Conservation (phyloP, 2,113 vertebrate genomes). For the Leiothrix lutea region DNA sequence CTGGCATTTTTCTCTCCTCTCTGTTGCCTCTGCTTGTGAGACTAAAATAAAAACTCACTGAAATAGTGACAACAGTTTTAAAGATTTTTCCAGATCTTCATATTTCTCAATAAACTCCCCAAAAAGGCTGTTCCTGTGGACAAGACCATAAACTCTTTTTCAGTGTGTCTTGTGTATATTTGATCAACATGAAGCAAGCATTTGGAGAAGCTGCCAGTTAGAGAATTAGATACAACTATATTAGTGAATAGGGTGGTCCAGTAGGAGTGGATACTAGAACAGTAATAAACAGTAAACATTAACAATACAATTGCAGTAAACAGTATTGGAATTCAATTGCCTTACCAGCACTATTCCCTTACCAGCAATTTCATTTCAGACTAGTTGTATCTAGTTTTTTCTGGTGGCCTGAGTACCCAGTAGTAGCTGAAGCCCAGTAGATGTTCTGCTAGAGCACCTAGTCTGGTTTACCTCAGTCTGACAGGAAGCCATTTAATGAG, state of each 20-base stretch:
- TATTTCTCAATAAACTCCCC: not conserved
- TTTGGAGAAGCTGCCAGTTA: not conserved
- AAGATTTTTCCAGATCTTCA: not conserved
- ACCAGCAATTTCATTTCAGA: not conserved
- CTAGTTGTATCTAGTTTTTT: not conserved
- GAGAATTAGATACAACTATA: not conserved
- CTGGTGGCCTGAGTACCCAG: not conserved
- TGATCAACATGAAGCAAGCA: not conserved
- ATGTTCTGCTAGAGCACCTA: not conserved
- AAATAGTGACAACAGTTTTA: not conserved
- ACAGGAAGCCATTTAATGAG: not conserved
- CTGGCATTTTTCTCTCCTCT: not conserved
- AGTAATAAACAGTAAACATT: not conserved
- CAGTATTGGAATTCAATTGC: not conserved
- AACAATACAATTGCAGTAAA: not conserved
- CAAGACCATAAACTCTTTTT: not conserved
- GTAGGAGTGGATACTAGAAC: not conserved
- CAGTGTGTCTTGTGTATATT: not conserved
- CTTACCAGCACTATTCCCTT: not conserved
- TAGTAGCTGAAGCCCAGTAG: not conserved
- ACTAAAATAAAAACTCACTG: not conserved
- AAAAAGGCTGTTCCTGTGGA: not conserved
- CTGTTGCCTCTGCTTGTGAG: not conserved
- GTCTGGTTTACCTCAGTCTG: not conserved
- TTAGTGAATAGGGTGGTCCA: not conserved